Conservation (phyloP, 2,113 vertebrate species). For the Tauraco erythrolophus region DNA sequence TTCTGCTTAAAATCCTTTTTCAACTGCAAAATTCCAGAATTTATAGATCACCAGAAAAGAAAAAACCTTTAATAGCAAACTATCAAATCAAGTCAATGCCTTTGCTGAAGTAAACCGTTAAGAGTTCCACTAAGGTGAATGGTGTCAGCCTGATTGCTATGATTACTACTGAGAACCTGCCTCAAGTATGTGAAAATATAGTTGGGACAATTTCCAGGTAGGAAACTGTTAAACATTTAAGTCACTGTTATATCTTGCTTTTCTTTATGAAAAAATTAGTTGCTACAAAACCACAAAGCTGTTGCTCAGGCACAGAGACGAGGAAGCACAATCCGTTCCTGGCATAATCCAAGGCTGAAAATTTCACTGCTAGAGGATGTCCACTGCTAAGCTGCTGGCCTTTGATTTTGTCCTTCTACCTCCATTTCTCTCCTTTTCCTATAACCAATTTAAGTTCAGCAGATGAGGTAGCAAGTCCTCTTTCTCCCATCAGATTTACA, state of each 20-base stretch:
- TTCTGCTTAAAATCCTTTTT: not conserved
- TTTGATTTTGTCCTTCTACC: not conserved
- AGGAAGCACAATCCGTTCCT: not conserved
- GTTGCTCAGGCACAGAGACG: not conserved
- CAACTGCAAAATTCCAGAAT: not conserved
- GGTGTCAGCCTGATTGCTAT: not conserved
- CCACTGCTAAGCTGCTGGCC: not conserved
- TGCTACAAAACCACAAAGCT: not conserved
- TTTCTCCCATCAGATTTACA: not conserved
- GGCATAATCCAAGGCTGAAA: not conserved
- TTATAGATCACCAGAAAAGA: not conserved
- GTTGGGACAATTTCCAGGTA: not conserved
- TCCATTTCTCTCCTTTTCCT: not conserved
- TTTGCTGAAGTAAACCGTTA: not conserved
- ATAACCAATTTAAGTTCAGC: not conserved
- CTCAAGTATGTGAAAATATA: not conserved
- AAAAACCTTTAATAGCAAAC: not conserved
- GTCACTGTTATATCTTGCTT: not conserved
- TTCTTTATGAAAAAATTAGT: not conserved
- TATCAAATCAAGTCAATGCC: not conserved
- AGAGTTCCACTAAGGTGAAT: not conserved
- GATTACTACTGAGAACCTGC: not conserved
- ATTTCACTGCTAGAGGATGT: not conserved
- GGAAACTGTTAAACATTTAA: not conserved
- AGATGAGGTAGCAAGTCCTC: not conserved